Evolutionary conservation across 2,797 vertebrate genomes (phyloP).

Genomic region (Gallinago solitaria): DNA sequence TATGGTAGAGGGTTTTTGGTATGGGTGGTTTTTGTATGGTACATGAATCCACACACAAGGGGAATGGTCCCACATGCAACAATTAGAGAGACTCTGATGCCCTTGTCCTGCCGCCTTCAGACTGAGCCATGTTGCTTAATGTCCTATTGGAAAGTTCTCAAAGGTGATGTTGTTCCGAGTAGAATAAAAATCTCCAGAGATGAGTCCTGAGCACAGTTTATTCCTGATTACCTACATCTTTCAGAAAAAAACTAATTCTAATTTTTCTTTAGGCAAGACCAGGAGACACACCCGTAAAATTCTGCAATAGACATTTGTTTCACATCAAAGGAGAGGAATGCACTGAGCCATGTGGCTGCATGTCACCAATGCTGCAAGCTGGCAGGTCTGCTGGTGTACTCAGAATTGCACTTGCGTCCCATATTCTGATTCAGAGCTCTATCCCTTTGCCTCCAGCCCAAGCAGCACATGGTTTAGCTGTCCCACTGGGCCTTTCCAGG

Average conservation of each 20-base stretch:
- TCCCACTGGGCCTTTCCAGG: background rate
- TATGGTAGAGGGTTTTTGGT: no score
- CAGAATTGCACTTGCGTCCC: background rate
- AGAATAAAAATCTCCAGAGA: background rate
- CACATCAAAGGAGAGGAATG: background rate
- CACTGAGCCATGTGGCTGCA: accelerated
- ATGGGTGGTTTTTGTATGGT: background rate
- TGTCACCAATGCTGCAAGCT: background rate
- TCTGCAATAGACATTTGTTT: background rate
- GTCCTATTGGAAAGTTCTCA: background rate
- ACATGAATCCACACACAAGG: background rate
- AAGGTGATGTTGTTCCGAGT: background rate
- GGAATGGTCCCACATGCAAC: background rate
- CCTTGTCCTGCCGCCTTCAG: background rate
- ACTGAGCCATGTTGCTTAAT: background rate
- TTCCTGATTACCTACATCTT: background rate
- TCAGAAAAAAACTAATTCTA: background rate
- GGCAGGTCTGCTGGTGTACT: background rate
- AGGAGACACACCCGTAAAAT: background rate
- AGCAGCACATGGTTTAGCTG: background rate
- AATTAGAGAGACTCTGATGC: background rate
- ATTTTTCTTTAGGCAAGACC: background rate
- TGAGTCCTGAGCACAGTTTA: background rate
- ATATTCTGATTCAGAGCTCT: background rate
- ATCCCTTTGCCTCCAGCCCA: background rate